phyloP scores from a whole-genome alignment of 2,888 invertebrate species.

The Bugula neritina region DNA sequence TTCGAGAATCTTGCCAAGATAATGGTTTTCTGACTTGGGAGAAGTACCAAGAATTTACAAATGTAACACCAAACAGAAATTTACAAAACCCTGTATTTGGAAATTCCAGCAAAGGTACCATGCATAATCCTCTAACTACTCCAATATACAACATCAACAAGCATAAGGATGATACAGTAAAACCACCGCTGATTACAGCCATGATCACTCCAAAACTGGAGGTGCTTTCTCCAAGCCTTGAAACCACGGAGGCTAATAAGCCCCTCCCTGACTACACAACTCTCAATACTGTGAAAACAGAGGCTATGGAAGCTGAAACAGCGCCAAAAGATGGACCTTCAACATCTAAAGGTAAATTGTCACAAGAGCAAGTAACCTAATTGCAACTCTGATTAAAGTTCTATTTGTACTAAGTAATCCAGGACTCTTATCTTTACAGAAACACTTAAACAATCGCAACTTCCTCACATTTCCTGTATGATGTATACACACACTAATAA shows the following conservation, averaged over 20 bases:
- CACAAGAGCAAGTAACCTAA: too few relatives aligned
- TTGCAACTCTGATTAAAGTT: too few relatives aligned
- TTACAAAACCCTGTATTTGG: neutral
- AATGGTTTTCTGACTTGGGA: conserved; percentile 13
- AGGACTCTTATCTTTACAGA: too few relatives aligned
- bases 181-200: neutral
- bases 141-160: neutral
- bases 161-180: neutral
- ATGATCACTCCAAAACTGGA: neutral
- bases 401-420: too few relatives aligned
- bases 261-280: neutral
- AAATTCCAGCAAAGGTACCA: neutral
- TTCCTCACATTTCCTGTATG: too few relatives aligned
- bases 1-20: conserved; percentile 2
- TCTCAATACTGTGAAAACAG: neutral
- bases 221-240: neutral
- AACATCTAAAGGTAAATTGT: neutral
- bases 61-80: conserved; percentile 2
- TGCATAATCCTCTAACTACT: neutral
- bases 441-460: too few relatives aligned
- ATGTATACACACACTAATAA: too few relatives aligned
- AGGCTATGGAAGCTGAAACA: neutral
- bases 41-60: conserved; percentile 23
- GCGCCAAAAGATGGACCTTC: neutral
- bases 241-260: neutral